A percentile compares a stretch with the other conserved stretches of the same genome.
Conservation (phyloP, 2,113 vertebrate genomes). For the Progne subis region DNA sequence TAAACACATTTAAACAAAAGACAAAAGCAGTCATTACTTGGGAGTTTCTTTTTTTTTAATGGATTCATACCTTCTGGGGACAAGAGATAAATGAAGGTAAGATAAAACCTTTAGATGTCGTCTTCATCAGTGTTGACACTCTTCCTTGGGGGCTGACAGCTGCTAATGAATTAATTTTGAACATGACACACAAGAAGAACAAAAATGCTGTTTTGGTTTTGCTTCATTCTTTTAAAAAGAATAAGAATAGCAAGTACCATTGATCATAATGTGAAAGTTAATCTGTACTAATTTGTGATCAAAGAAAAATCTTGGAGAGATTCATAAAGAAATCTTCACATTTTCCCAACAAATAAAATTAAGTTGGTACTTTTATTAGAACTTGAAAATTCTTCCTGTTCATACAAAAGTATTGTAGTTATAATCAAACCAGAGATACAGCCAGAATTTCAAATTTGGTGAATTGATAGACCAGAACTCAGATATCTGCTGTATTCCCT, state of each 20-base stretch:
- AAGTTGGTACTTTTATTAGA: neutral
- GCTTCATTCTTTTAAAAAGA: neutral
- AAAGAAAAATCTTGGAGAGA: neutral
- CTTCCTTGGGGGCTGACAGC: slow-evolving; percentile 64
- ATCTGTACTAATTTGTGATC: neutral
- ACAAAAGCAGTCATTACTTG: slow-evolving; percentile 52
- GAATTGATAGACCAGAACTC: neutral
- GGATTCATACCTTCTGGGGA: slow-evolving; percentile 68
- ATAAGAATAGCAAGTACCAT: neutral
- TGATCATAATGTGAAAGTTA: neutral
- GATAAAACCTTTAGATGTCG: slow-evolving; percentile 70
- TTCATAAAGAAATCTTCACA: neutral
- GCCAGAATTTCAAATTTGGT: neutral
- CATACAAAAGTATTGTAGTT: neutral
- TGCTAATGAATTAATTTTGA: slow-evolving; percentile 75
- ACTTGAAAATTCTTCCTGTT: neutral
- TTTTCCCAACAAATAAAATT: neutral
- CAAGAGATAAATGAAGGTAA: slow-evolving; percentile 71
- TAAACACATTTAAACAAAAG: slow-evolving; percentile 46
- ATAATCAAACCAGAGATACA: neutral
- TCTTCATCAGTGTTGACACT: slow-evolving; percentile 64
- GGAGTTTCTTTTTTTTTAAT: neutral
- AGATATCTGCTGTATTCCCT: neutral
- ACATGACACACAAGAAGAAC: slow-evolving; percentile 46
- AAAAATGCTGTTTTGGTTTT: neutral